A percentile compares a stretch with the other conserved stretches of the same genome.
These are phyloP conservation scores for Apogon talboti DNA, from an alignment of 2,797 vertebrate genomes.

Conservation along the genomic window DNA sequence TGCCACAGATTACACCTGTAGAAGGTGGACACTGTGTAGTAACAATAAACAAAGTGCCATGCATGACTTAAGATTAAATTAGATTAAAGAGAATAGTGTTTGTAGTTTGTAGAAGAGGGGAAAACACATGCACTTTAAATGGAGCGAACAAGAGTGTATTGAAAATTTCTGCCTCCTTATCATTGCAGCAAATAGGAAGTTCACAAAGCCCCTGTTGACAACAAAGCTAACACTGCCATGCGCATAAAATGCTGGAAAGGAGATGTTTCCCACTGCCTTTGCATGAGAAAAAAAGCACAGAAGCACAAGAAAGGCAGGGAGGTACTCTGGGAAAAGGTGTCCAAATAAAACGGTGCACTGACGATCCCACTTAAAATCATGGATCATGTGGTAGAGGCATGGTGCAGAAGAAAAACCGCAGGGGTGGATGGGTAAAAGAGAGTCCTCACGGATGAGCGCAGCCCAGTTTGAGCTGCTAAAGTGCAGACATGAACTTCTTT, in stretches of 20 bases:
- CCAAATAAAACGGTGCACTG: slow-evolving; percentile 38
- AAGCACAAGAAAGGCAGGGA: slow-evolving; percentile 36
- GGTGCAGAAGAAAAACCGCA: slow-evolving; percentile 43
- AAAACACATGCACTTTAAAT: slow-evolving; percentile 19
- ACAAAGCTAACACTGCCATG: slow-evolving; percentile 23
- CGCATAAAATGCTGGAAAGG: slow-evolving; percentile 15
- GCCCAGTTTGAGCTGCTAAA: slow-evolving; percentile 90
- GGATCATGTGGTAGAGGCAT: slow-evolving; percentile 55
- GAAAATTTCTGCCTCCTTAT: background rate
- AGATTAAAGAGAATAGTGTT: slow-evolving; percentile 9
- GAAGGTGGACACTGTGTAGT: slow-evolving; percentile 21
- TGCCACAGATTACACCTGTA: slow-evolving; percentile 41
- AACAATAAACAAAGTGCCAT: slow-evolving; percentile 3
- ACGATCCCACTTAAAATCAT: slow-evolving; percentile 63
- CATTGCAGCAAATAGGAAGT: slow-evolving; percentile 26
- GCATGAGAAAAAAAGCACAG: slow-evolving; percentile 14
- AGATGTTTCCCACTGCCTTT: slow-evolving; percentile 28
- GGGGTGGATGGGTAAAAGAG: slow-evolving; percentile 45
- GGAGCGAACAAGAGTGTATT: background rate
- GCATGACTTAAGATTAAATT: background rate
- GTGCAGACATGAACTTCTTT: slow-evolving; percentile 96
- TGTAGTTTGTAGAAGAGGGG: slow-evolving; percentile 10
- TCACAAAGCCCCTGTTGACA: slow-evolving; percentile 27
- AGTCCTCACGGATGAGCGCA: slow-evolving; percentile 82
- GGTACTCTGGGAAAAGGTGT: slow-evolving; percentile 29